Percentiles rank a stretch among this genome's conserved stretches.
Conservation (phyloP, 2,888 invertebrate species). For the Mellilla xanthometata region DNA sequence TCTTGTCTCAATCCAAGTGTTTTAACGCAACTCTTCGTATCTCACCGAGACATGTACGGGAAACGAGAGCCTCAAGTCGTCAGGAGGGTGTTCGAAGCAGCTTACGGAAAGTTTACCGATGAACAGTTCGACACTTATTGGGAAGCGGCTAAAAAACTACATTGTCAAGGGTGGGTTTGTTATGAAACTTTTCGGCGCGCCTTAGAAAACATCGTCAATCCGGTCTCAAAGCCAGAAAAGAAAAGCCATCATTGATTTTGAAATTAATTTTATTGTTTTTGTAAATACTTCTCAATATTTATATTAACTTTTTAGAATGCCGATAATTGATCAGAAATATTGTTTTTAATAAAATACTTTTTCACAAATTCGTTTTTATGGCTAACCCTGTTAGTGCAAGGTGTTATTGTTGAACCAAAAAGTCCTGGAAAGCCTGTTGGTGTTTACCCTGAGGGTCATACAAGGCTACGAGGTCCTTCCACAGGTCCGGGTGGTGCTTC, state of each 20-base stretch:
- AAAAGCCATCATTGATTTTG: conserved; percentile 4
- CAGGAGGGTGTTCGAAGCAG: conserved; percentile 74
- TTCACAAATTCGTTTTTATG: too few species aligned
- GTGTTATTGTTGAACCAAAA: conserved; percentile 16
- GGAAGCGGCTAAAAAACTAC: conserved; percentile 72
- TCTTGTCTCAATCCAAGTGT: conserved; percentile 58
- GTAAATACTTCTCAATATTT: too few species aligned
- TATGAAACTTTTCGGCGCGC: conserved; percentile 75
- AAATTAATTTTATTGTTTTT: conserved; percentile 13
- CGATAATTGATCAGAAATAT: too few species aligned
- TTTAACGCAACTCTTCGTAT: conserved; percentile 55
- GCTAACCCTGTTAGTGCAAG: too few species aligned
- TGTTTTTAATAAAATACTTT: too few species aligned
- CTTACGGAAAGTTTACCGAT: conserved; percentile 74
- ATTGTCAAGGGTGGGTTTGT: conserved; percentile 78
- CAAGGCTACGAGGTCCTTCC: conserved; percentile 73
- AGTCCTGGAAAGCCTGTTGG: conserved; percentile 62
- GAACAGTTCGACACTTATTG: conserved; percentile 74
- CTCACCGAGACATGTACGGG: conserved; percentile 65
- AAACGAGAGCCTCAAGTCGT: conserved; percentile 57
- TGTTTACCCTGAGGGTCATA: conserved; percentile 85
- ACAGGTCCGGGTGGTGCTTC: conserved; percentile 78
- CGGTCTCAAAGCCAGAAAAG: neutral
- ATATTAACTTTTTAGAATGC: too few species aligned
- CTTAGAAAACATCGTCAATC: conserved; percentile 29